Evolutionary conservation across 2,888 invertebrate species (phyloP), one percentile per base, ranked within the genome.

Genomic region (Chrysolina haemoptera): DNA sequence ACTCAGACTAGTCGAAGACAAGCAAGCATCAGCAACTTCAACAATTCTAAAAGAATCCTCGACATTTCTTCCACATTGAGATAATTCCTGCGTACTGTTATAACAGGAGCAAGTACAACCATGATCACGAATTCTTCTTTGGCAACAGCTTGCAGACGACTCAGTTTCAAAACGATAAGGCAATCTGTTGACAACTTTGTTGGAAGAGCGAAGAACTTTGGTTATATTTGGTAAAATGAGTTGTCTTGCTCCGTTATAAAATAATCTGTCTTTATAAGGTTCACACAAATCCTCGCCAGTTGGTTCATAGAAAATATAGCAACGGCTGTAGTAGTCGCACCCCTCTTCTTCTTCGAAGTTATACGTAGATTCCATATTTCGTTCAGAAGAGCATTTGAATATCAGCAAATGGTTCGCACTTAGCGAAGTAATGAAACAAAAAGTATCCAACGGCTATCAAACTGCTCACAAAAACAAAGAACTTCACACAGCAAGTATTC

Each of bases 381-480:
- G 43, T 16, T 46, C 43, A 70, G 48, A 76, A 81, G 14, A 81
- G 68, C 48, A 78, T 40, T 9, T 76, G 76, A 14, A 70, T 71
- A 35, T 81, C 78, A 0, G 79, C 68, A 22, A 81, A 75, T 1
- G 80, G 80, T 65, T 74, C 69, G 71, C 81, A 81, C 6, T 75
- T 71, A 10, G 75, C 68, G 9, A 77, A 64, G n/a, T 73, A 75
- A 14, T 62, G 72, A 11, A 76, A 63, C n/a, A 76, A 40, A 27
- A 72, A 76, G 55, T 78, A 81, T 22, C 68, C 66, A 14, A 78
- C 67, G 35, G 76, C 73, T 40, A 69, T 62, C 20, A 78, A 9
- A 67, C 72, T 69, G 62, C 73, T 62, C 2, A 79, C 64, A 12
- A 72, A 65, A 43, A 65, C 76, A 53, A 69, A 46, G 46, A 75